Conservation (phyloP, 2,797 vertebrate species). For the Sebastes nivosus region DNA sequence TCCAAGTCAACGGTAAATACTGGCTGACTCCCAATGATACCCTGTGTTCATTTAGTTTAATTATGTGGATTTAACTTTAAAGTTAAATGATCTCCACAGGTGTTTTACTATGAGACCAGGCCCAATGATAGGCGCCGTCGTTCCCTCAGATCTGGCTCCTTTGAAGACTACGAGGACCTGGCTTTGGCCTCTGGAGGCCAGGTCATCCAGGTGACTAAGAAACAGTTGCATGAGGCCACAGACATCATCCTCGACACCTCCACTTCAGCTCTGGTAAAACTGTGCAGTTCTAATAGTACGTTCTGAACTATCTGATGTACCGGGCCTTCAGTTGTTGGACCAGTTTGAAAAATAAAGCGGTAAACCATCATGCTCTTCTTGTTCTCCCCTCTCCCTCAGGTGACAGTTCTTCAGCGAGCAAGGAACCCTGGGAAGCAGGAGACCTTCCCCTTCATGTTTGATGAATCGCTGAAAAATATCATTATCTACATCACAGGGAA, state of each 20-base stretch:
- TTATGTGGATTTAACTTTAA: not conserved
- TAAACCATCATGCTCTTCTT: not conserved
- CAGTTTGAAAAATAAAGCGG: not conserved
- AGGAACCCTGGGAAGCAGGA: constrained; percentile 59
- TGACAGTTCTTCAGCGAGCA: constrained; percentile 76
- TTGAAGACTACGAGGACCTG: constrained; percentile 72
- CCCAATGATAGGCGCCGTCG: not conserved
- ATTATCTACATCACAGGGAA: constrained; percentile 79
- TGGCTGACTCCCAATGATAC: not conserved
- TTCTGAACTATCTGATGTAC: not conserved
- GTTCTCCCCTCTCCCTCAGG: constrained; percentile 50
- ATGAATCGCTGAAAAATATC: constrained; percentile 75
- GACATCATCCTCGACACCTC: constrained; percentile 80
- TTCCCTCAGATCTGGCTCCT: constrained; percentile 7
- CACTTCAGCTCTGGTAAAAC: constrained; percentile 79
- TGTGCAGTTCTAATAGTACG: not conserved
- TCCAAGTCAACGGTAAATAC: constrained; percentile 77
- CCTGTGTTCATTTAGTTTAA: not conserved
- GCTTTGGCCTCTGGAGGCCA: constrained; percentile 81
- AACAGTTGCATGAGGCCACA: constrained; percentile 72
- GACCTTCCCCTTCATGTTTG: constrained; percentile 73
- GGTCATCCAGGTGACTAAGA: constrained; percentile 75
- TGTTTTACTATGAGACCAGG: no score
- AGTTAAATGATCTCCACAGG: constrained; percentile 53
- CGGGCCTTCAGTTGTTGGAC: not conserved